Evolutionary conservation across 1,140 invertebrate species (phyloP), one percentile per base, ranked within the genome.

Genomic region (Eueides isabella): DNA sequence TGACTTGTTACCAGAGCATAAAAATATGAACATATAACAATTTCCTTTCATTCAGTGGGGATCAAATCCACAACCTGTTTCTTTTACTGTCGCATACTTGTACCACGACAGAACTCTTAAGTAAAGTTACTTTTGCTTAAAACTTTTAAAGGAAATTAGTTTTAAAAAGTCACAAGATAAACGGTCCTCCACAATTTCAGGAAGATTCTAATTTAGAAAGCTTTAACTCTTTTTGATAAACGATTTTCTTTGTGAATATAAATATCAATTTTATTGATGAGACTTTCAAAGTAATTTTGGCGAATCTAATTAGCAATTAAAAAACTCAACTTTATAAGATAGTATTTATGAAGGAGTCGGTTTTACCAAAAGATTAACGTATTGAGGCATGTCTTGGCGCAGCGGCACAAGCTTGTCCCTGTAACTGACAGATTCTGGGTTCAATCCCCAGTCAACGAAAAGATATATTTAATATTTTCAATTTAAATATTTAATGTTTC

Each of bases 261-360:
- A 55, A 55, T 55, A 55, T 55, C 48, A 55, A 55, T 26, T 44
- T 55, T 55, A 55, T 55, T 26, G 19, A 55, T 55, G 19, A 26
- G 0, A 12, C 44, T 55, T 55, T 23, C 44, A 26, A 55, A 55
- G 19, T 26, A 55, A 55, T 23, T 55, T 26, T 2, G 19, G 19
- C 16, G 9, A 55, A 23, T 4, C 5, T 11, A 55, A 55, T 55
- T 11, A 26, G 44, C 6, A 23, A 9, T 26, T 55, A 23, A 19
- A 38, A 11, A 11, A 7, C 11, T 55, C 19, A 55, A 55, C 9
- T 55, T 55, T 55, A 23, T 26, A 2, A 11, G 9, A 12, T 12
- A 7, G 41, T 55, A n/a, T 19, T 44, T 2, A 19, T 44, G 7
- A 44, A 7, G 7, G n/a, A 7, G n/a, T 2, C 41, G n/a, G n/a